A percentile compares a stretch with the other conserved stretches of the same genome.
phyloP scores from a whole-genome alignment of 2,888 invertebrate genomes.

The Acleris holmiana region DNA sequence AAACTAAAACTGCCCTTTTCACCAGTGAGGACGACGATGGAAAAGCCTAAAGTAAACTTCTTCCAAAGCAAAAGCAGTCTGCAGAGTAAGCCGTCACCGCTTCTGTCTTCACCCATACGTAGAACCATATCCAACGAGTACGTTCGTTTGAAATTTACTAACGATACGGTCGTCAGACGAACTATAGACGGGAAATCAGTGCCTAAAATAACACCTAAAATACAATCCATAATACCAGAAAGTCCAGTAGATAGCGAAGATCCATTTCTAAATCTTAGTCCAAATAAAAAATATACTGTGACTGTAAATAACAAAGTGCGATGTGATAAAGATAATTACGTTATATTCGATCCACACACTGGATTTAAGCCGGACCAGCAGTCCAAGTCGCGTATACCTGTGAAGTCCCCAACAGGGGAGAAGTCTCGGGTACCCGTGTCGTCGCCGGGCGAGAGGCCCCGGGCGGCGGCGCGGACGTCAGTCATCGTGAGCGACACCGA shows the following conservation, averaged over 20 bases:
- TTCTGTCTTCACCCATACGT: conserved; percentile 71
- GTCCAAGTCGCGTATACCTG: conserved; percentile 57
- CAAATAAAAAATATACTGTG: conserved; percentile 82
- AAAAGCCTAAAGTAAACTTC: conserved; percentile 75
- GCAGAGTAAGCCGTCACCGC: conserved; percentile 65
- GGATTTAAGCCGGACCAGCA: conserved; percentile 71
- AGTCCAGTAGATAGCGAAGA: conserved; percentile 79
- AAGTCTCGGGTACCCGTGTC: conserved; percentile 68
- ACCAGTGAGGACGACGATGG: conserved; percentile 71
- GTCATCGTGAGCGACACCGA: conserved; percentile 85
- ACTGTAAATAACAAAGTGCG: conserved; percentile 80
- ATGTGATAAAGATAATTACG: conserved; percentile 82
- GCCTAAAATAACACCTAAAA: conserved; percentile 78
- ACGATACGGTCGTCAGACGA: conserved; percentile 73
- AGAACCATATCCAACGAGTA: conserved; percentile 82
- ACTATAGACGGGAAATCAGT: conserved; percentile 76
- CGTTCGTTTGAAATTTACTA: conserved; percentile 74
- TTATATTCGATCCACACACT: conserved; percentile 77
- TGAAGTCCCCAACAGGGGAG: conserved; percentile 63
- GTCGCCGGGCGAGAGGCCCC: conserved; percentile 68
- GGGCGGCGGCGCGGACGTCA: conserved; percentile 59
- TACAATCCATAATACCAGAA: conserved; percentile 81
- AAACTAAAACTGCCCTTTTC: conserved; percentile 77
- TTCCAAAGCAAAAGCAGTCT: conserved; percentile 68
- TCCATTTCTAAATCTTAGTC: conserved; percentile 77